These are phyloP conservation scores for Fissipunctia ypsillon DNA, from an alignment of 2,888 invertebrate species.

Conservation along the genomic window DNA sequence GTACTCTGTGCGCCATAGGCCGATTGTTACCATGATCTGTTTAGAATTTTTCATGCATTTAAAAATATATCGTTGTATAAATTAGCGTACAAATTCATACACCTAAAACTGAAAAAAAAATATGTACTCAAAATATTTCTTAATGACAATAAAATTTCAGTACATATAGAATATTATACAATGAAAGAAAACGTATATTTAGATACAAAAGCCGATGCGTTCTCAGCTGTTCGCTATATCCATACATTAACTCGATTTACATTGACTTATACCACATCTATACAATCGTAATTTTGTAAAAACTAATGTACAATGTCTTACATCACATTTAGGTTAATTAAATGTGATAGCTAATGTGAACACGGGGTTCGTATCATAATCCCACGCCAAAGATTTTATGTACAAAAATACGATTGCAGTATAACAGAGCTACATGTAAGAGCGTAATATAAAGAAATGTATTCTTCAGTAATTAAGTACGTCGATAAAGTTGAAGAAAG, in stretches of 20 bases:
- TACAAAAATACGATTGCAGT: constrained; percentile 61
- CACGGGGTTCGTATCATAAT: constrained; percentile 20
- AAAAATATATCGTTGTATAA: constrained; percentile 47
- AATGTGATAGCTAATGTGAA: constrained; percentile 34
- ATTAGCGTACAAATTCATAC: constrained; percentile 63
- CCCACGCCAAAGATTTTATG: constrained; percentile 29
- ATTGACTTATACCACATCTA: constrained; percentile 65
- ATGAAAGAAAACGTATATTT: constrained; percentile 67
- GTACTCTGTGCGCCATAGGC: constrained; percentile 18
- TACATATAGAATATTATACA: constrained; percentile 71
- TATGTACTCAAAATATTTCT: constrained; percentile 70
- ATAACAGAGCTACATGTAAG: constrained; percentile 48
- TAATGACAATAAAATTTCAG: constrained; percentile 65
- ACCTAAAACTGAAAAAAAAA: constrained; percentile 65
- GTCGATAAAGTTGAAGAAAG: constrained; percentile 49
- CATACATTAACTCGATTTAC: constrained; percentile 67
- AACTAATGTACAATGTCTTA: constrained; percentile 55
- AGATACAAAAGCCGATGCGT: constrained; percentile 70
- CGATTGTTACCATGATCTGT: constrained; percentile 33
- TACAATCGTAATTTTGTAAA: constrained; percentile 59
- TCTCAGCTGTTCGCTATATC: constrained; percentile 62
- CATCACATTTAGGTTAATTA: constrained; percentile 34
- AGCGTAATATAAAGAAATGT: constrained; percentile 49
- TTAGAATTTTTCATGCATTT: constrained; percentile 38
- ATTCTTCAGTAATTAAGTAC: constrained; percentile 62